phyloP scores from a whole-genome alignment of 2,888 invertebrate genomes.

The Leptopilina myrica region DNA sequence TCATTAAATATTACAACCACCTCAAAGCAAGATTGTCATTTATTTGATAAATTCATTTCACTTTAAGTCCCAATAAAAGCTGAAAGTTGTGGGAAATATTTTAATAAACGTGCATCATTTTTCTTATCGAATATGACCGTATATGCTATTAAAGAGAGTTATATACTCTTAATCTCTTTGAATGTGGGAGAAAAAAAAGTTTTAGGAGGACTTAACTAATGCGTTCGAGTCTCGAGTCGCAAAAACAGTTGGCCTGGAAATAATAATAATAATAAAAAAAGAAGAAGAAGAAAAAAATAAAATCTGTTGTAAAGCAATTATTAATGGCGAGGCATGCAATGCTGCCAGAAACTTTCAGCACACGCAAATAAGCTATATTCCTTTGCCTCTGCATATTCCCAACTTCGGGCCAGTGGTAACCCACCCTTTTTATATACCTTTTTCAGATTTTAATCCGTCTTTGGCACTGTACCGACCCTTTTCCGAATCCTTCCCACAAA shows the following conservation, averaged over 20 bases:
- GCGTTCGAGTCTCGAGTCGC: conserved; percentile 28
- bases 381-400: conserved; percentile 67
- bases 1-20: too few species aligned
- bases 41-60: too few species aligned
- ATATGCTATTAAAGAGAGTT: not conserved
- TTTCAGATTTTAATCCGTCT: conserved; percentile 67
- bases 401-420: conserved; percentile 67
- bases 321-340: conserved; percentile 74
- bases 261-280: too few species aligned
- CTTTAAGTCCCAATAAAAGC: too few species aligned
- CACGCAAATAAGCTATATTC: conserved; percentile 76
- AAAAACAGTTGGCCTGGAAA: conserved; percentile 47
- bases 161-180: conserved; percentile 15
- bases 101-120: conserved; percentile 11
- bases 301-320: conserved; percentile 75
- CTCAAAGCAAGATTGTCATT: too few species aligned
- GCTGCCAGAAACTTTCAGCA: conserved; percentile 74
- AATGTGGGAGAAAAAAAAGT: conserved; percentile 22
- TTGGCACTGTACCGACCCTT: conserved; percentile 63
- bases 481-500: conserved; percentile 39
- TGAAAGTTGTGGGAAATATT: not conserved
- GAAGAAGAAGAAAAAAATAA: conserved; percentile 46
- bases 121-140: not conserved
- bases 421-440: conserved; percentile 62
- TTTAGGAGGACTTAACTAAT: conserved; percentile 22